phyloP scores from a whole-genome alignment of 2,797 vertebrate species.

The Buphagus erythrorhynchus region DNA sequence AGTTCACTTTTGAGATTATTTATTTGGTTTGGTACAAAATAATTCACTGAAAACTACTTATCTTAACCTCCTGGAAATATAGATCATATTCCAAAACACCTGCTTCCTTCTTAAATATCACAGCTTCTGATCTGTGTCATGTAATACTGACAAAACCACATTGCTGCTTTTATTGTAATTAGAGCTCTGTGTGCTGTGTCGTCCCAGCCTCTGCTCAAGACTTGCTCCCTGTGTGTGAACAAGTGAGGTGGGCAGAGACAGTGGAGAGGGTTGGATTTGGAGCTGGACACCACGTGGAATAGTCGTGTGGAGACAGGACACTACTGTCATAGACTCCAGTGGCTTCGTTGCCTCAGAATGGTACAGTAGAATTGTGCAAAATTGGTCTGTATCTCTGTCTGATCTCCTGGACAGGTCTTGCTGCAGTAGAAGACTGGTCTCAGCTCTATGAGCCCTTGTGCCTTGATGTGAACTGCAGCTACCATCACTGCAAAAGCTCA shows the following conservation, averaged over 20 bases:
- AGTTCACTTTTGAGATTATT: neutral
- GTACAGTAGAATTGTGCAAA: neutral
- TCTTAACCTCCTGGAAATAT: conserved; percentile 2
- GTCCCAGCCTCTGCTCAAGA: neutral
- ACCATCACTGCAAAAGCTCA: neutral
- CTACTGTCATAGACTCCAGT: fast-evolving
- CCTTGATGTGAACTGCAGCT: neutral
- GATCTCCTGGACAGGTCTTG: neutral
- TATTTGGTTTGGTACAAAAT: neutral
- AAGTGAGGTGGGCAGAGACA: neutral
- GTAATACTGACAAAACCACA: neutral
- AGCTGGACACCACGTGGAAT: fast-evolving
- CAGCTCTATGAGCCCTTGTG: neutral
- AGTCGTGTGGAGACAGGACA: neutral
- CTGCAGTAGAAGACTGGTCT: neutral
- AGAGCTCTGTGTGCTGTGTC: neutral
- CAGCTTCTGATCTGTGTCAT: conserved; percentile 23
- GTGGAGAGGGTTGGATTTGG: neutral
- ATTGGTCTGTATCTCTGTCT: neutral
- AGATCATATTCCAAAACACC: conserved; percentile 55
- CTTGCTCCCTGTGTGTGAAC: neutral
- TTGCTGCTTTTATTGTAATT: conserved; percentile 32
- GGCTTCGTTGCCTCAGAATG: neutral
- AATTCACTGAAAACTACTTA: conserved; percentile 38
- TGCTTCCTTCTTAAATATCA: neutral